phyloP scores from a whole-genome alignment of 2,888 invertebrate genomes.

The Thymelicus sylvestris region DNA sequence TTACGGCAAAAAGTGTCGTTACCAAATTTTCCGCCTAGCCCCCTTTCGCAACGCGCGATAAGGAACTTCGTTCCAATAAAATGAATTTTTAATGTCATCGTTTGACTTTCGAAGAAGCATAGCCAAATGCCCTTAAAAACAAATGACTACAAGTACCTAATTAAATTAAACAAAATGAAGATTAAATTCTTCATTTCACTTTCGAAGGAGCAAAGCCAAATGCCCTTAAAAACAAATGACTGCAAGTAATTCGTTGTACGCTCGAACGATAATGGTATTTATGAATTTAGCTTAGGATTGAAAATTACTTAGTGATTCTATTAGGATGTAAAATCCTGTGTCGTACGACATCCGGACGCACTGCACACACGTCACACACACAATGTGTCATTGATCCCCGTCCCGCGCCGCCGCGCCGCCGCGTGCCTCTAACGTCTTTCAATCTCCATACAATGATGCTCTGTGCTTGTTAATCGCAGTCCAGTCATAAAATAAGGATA shows the following conservation, averaged over 20 bases:
- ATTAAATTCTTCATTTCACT: too few relatives aligned
- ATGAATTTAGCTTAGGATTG: not conserved
- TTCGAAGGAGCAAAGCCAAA: not conserved
- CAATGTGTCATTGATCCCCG: constrained; percentile 50
- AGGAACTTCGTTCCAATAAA: too few relatives aligned
- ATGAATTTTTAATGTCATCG: too few relatives aligned
- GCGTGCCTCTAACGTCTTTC: constrained; percentile 19
- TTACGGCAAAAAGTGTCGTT: too few relatives aligned
- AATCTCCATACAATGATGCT: constrained; percentile 34
- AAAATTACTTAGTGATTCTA: not conserved
- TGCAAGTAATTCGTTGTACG: too few relatives aligned
- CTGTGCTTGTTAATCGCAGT: constrained; percentile 38
- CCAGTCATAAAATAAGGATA: constrained; percentile 2
- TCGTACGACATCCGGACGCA: constrained; percentile 47
- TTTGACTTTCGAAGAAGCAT: too few relatives aligned
- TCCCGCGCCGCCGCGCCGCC: constrained; percentile 31
- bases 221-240: not conserved
- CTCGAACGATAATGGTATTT: not conserved
- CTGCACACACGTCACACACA: constrained; percentile 46
- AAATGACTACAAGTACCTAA: not conserved
- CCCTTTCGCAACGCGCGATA: too few relatives aligned
- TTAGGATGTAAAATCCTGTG: constrained; percentile 8
- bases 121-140: not conserved
- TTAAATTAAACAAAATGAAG: too few relatives aligned
- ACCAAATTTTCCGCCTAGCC: too few relatives aligned